These are phyloP conservation scores for Eristalinus aeneus DNA, from an alignment of 2,888 invertebrate species.

Conservation along the genomic window DNA sequence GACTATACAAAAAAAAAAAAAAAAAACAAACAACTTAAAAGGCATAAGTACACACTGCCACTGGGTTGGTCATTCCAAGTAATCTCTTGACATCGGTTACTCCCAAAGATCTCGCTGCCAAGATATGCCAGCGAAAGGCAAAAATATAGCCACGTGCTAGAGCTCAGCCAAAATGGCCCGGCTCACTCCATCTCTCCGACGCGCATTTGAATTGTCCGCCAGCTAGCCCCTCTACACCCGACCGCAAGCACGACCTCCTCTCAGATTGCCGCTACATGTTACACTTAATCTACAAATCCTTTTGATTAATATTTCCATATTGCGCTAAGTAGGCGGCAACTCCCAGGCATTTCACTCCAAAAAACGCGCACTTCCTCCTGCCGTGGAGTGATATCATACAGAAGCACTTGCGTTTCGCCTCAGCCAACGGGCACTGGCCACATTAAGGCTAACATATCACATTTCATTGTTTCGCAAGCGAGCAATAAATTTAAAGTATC, in stretches of 20 bases:
- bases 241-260: background rate
- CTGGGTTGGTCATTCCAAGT: background rate
- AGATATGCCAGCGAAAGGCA: background rate
- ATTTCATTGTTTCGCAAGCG: conserved; percentile 69
- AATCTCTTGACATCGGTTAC: conserved; percentile 33
- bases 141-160: background rate
- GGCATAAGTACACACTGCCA: background rate
- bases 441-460: conserved; percentile 60
- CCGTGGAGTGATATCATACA: conserved; percentile 54
- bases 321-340: conserved; percentile 57
- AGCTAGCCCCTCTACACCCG: background rate
- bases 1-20: background rate
- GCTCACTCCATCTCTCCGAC: background rate
- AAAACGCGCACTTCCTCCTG: conserved; percentile 4
- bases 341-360: conserved; percentile 46
- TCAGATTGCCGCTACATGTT: conserved; percentile 47
- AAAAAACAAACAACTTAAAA: background rate
- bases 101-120: conserved; percentile 18
- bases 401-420: conserved; percentile 52
- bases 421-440: background rate
- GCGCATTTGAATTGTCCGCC: conserved; percentile 32
- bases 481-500: conserved; percentile 68
- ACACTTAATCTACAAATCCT: conserved; percentile 63
- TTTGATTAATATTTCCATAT: conserved; percentile 66
- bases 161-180: background rate